phyloP scores from a whole-genome alignment of 2,797 vertebrate species.

The Botia kubotai region DNA sequence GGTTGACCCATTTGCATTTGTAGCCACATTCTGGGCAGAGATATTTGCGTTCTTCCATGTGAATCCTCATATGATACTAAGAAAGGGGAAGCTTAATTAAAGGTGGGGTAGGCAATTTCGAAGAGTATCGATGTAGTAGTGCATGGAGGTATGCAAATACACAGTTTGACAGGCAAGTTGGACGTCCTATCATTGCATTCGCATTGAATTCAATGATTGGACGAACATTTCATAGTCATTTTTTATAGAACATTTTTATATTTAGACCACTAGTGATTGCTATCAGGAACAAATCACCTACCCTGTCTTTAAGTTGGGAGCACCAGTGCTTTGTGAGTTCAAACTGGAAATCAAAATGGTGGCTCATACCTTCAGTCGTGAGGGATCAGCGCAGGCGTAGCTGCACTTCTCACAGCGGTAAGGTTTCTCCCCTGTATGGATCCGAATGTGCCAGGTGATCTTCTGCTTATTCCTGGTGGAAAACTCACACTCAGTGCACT shows the following conservation, averaged over 20 bases:
- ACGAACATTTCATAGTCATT: no score
- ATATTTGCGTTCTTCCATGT: conserved; percentile 95
- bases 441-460: conserved; percentile 96
- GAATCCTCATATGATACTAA: conserved; percentile 97
- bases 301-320: neutral
- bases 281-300: neutral
- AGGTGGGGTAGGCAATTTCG: no score
- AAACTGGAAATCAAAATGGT: neutral
- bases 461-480: conserved; percentile 94
- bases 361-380: conserved; percentile 88
- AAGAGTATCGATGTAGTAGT: no score
- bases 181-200: no score
- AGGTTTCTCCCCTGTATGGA: conserved; percentile 96
- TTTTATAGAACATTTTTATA: no score
- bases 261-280: no score
- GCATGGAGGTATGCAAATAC: no score
- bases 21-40: conserved; percentile 96
- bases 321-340: neutral
- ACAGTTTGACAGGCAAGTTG: no score
- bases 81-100: neutral
- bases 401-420: conserved; percentile 91
- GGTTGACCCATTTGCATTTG: conserved; percentile 99
- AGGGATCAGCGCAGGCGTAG: conserved; percentile 92
- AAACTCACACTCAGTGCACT: conserved; percentile 91
- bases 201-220: no score